Conservation (phyloP, 2,888 invertebrate species). For the Pachliopta kotzebuea region DNA sequence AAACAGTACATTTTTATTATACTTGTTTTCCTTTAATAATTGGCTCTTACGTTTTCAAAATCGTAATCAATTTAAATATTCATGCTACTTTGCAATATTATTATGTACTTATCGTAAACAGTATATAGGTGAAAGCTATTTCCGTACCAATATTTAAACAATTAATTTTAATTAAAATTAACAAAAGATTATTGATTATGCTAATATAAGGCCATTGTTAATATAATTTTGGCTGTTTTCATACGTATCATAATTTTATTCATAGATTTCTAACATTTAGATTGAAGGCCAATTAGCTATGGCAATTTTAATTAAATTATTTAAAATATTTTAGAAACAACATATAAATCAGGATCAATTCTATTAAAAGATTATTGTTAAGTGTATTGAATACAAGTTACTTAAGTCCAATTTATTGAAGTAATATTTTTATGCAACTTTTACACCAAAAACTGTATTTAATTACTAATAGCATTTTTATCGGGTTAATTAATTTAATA, state of each 20-base stretch:
- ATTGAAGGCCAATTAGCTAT: slow-evolving; percentile 4
- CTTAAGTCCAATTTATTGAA: neutral
- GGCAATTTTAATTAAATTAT: neutral
- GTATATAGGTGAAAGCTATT: too few species aligned
- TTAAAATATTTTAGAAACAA: neutral
- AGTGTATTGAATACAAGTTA: neutral
- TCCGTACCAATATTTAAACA: neutral
- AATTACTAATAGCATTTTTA: neutral
- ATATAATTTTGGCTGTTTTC: neutral
- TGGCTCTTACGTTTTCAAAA: too few species aligned
- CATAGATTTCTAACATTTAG: slow-evolving; percentile 3
- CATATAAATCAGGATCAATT: neutral
- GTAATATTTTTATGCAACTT: neutral
- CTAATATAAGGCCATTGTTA: neutral
- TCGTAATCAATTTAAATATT: too few species aligned
- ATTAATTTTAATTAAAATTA: neutral
- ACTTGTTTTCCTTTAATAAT: too few species aligned
- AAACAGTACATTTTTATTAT: too few species aligned
- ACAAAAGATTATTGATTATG: neutral
- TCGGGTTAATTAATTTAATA: slow-evolving; percentile 25
- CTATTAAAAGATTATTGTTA: neutral
- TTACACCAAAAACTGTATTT: neutral
- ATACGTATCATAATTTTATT: slow-evolving; percentile 13
- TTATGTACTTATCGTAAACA: neutral
- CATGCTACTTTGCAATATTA: too few species aligned